Evolutionary conservation across 35 echinoderm and acorn worm genomes (phyloP), one percentile per base, ranked within the genome.

Genomic region (Heliocidaris tuberculata): DNA sequence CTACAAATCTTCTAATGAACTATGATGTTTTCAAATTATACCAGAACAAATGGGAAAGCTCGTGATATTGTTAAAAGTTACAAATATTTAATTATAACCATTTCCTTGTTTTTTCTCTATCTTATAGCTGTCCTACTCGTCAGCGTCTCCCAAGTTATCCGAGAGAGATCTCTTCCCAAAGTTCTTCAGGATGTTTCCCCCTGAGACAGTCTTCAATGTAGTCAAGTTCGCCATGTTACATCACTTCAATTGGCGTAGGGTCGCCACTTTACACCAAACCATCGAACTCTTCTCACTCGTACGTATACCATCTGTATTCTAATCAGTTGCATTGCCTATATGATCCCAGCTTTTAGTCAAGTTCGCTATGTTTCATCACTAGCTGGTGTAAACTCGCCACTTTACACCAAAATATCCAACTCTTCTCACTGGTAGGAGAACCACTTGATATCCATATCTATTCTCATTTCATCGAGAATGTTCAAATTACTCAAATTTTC

Each of bases 151-250:
- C 15, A 94, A 94, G 61, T 86, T 98, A 30, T 98, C 97, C 1
- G 95, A 98, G 9, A 91, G 97, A 47, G 65, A 94, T 21, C 70
- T 98, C 42, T 98, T 97, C 47, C 97, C 97, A 7, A 97, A 96
- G 95, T 95, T 98, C n/a, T 98, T 98, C 50, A 85, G 97, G 15
- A 95, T 97, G 92, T 98, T 96, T 86, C 97, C 97, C 2, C 95
- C 97, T 0, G 97, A 98, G 85, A 97, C 96, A 5, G 96, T 96
- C 49, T 97, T 98, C 93, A 98, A 98, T 94, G 95, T 97, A 16
- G 97, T 98, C 35, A 98, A 97, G 94, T 98, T 97, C 59, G 97
- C 95, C 10, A 96, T 98, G 60, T 89, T 98, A 59, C 95, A 95
- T 21, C 93, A 98, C 70, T 98, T 96, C 70, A 95, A 94, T 0